These are phyloP conservation scores for Scaptomyza hsui DNA, from an alignment of 1,140 invertebrate species.

Conservation along the genomic window DNA sequence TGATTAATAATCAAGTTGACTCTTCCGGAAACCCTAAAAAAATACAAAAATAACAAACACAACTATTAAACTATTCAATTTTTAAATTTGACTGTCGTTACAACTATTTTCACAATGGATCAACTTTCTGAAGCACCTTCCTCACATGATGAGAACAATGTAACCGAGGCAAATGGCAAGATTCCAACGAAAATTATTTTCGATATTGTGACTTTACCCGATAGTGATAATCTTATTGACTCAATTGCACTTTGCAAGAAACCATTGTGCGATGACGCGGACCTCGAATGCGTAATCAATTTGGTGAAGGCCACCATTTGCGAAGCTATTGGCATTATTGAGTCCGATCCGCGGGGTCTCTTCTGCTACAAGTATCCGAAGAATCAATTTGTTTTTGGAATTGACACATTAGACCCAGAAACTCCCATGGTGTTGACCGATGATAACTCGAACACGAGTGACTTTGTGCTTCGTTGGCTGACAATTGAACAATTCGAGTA, in stretches of 20 bases:
- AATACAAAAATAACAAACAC: not conserved
- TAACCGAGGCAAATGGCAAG: not conserved
- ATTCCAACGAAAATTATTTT: not conserved
- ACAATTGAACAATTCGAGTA: slow-evolving; percentile 57
- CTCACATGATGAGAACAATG: not conserved
- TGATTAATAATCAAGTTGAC: slow-evolving; percentile 69
- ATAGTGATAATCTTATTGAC: not conserved
- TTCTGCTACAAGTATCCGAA: slow-evolving; percentile 58
- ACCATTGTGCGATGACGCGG: slow-evolving; percentile 55
- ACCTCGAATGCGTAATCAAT: slow-evolving; percentile 50
- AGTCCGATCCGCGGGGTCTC: slow-evolving; percentile 57
- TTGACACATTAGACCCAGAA: not conserved
- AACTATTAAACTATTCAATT: not conserved
- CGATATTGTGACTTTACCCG: not conserved
- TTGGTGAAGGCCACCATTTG: slow-evolving; percentile 54
- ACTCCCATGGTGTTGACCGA: not conserved
- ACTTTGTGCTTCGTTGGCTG: slow-evolving; percentile 21
- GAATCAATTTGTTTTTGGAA: not conserved
- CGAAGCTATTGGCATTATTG: slow-evolving; percentile 48
- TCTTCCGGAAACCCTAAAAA: slow-evolving; percentile 56
- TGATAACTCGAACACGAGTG: slow-evolving; percentile 28
- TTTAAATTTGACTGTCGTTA: slow-evolving; percentile 5
- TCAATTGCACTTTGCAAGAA: slow-evolving; percentile 38
- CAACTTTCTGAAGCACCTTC: not conserved
- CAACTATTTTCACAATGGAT: not conserved